These are phyloP conservation scores for Phytoseiulus persimilis DNA, from an alignment of 2,888 invertebrate species.

Conservation along the genomic window DNA sequence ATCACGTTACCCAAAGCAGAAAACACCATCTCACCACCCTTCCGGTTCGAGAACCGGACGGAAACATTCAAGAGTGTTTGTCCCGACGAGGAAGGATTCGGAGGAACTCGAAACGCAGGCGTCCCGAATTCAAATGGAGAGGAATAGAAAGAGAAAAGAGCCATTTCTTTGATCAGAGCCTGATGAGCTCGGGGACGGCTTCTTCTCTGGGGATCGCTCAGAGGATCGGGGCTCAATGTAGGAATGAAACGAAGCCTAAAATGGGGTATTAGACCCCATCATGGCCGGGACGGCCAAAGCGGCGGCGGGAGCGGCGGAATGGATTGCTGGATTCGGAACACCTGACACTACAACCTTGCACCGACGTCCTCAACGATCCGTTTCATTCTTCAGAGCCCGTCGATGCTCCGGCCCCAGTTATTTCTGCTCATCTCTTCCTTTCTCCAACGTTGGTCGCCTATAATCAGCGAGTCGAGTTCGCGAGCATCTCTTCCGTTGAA, in stretches of 20 bases:
- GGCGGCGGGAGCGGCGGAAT: neutral
- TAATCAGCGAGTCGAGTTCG: no score
- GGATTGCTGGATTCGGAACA: neutral
- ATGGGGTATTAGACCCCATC: neutral
- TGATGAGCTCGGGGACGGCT: neutral
- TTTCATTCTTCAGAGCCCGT: neutral
- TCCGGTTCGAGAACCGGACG: neutral
- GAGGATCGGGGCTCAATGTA: neutral
- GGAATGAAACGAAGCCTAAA: neutral
- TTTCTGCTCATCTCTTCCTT: no score
- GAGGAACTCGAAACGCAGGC: neutral
- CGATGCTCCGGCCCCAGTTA: no score
- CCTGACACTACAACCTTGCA: neutral
- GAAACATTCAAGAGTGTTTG: neutral
- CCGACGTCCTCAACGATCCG: neutral
- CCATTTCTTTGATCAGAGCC: neutral
- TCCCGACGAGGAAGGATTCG: neutral
- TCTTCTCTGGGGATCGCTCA: neutral
- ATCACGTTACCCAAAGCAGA: neutral
- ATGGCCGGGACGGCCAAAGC: neutral
- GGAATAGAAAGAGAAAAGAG: neutral
- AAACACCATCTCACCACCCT: neutral
- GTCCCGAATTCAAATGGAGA: neutral
- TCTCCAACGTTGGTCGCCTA: no score
- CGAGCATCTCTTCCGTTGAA: no score